Base-by-base conservation (phyloP, 2,797 vertebrate genomes). In the Rhinogobio ventralis region DNA sequence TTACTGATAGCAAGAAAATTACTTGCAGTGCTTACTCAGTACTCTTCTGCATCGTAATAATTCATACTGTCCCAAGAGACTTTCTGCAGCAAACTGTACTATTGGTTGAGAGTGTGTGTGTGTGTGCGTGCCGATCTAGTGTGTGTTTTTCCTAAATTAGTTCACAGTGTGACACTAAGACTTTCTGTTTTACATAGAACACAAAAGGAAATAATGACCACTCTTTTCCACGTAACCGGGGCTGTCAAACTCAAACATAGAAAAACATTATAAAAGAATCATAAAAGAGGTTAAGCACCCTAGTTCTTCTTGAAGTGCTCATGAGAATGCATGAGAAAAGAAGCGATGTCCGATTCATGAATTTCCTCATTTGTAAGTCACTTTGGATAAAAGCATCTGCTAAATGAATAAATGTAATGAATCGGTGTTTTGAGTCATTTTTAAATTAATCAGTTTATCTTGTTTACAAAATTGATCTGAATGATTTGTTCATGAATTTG, bases 41-140 rank as follows among this genome's bases (percentile, higher is more conserved):
- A 42, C n/a, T 66, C 20, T 72, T 77, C 68, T 83, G n/a, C 71
- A 60, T 76, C 28, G 36, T 64, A 49, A 78, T 87, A 67, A 85
- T 81, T 78, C 25, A 77, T 57, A 28, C 64, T 13, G 39, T 30
- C 64, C 36, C 51, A 33, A 10, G 57, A 74, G 55, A 62, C 17
- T 62, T 53, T 74, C 60, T 84, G 68, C 84, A 84, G 81, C 28
- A 84, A 6, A 30, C 14, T 17, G 78, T 51, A 62, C 36, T 45
- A 39, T n/a, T 28, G 7, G 42, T 7, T 73, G 30, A 64, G 4
- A 68, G 33, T 57, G 19, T 68, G 42, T 49, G 55, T 82, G 28
- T 64, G 42, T 45, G 28, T n/a, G 28, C 33, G 78, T 33, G 33
- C 4, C 23, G 39, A n/a, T 53, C 28, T 53, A 30, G 49, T 33